A percentile compares a stretch with the other conserved stretches of the same genome.
Conservation (phyloP, 1,140 invertebrate species). For the Papilio machaon region DNA sequence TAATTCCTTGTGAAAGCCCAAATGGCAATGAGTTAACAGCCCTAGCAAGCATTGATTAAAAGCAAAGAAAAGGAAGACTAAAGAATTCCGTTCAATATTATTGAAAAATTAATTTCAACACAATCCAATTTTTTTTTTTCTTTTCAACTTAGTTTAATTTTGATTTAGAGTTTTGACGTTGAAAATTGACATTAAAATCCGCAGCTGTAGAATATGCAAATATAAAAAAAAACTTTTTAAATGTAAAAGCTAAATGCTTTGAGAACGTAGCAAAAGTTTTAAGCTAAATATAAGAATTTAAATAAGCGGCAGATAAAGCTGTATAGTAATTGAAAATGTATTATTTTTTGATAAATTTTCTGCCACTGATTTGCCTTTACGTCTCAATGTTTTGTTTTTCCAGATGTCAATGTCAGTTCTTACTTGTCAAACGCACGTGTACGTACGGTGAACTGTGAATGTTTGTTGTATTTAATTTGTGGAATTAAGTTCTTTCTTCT, state of each 20-base stretch:
- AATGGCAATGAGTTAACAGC: constrained; percentile 76
- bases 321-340: not conserved
- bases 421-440: constrained; percentile 30
- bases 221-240: not conserved
- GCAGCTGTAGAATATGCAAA: not conserved
- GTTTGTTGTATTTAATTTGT: constrained; percentile 7
- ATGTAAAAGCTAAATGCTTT: not conserved
- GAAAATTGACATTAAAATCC: not conserved
- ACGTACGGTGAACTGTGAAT: not conserved
- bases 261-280: not conserved
- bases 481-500: not conserved
- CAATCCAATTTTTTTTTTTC: not conserved
- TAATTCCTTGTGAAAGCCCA: constrained; percentile 76
- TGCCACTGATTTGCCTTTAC: not conserved
- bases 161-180: not conserved
- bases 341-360: no score
- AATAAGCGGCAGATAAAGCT: not conserved
- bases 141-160: not conserved
- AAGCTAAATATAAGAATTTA: no score
- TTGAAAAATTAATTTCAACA: not conserved
- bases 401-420: constrained; percentile 12
- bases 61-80: not conserved
- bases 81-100: constrained; percentile 12
- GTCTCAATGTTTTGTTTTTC: not conserved
- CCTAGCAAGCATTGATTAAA: constrained; percentile 76